These are phyloP conservation scores for Mythimna vitellina DNA, from an alignment of 2,888 invertebrate genomes.

Conservation along the genomic window DNA sequence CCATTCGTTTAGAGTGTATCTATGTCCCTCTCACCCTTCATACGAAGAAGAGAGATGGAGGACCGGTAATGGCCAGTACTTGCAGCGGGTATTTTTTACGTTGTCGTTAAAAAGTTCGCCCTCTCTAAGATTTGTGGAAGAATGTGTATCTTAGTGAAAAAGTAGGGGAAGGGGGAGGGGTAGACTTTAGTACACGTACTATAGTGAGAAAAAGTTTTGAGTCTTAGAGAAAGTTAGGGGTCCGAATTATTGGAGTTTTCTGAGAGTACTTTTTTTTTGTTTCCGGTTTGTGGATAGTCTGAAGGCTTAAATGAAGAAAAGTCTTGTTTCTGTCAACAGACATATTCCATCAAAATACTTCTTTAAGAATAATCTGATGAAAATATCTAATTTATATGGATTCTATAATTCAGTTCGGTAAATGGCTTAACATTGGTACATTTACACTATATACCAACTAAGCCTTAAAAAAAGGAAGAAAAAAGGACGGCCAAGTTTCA, in stretches of 20 bases:
- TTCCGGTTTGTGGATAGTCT: background rate
- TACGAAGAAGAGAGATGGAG: slow-evolving; percentile 21
- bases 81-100: slow-evolving; percentile 61
- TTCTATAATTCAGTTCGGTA: background rate
- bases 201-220: slow-evolving; percentile 11
- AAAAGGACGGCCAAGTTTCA: too few species aligned
- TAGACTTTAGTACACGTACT: background rate
- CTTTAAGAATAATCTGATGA: too few species aligned
- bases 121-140: slow-evolving; percentile 62
- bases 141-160: slow-evolving; percentile 20
- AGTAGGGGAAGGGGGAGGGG: background rate
- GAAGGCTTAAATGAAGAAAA: background rate
- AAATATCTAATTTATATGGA: too few species aligned
- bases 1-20: slow-evolving; percentile 64
- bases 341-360: background rate
- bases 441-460: background rate
- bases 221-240: slow-evolving; percentile 1
- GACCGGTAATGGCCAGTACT: slow-evolving; percentile 50
- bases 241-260: background rate
- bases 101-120: slow-evolving; percentile 72
- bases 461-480: background rate
- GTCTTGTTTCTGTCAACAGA: background rate
- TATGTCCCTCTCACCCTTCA: slow-evolving; percentile 22
- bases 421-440: background rate
- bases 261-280: background rate